A percentile compares a stretch with the other conserved stretches of the same genome.
Evolutionary conservation across 2,888 invertebrate species (phyloP).

Genomic region (Drosophila parthenogenetica): DNA sequence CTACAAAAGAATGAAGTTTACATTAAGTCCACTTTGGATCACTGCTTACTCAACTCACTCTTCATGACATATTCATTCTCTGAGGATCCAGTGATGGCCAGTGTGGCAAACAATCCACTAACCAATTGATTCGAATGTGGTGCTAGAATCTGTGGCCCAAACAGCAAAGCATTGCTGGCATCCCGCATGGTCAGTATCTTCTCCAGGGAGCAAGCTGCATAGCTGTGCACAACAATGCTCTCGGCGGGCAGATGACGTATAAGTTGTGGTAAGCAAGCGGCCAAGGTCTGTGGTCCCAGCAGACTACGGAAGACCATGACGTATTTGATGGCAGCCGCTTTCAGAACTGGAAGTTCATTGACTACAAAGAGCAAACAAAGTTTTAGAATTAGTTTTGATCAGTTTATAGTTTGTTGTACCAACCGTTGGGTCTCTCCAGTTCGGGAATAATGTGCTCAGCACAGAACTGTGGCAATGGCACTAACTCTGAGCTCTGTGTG

Average conservation of each 20-base stretch:
- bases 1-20: slow-evolving; percentile 82
- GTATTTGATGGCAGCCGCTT: slow-evolving; percentile 98
- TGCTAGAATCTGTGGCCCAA: slow-evolving; percentile 88
- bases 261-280: slow-evolving; percentile 91
- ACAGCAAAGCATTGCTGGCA: slow-evolving; percentile 86
- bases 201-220: slow-evolving; percentile 96
- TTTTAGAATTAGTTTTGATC: not conserved
- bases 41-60: slow-evolving; percentile 72
- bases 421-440: slow-evolving; percentile 90
- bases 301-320: slow-evolving; percentile 97
- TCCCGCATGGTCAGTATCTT: slow-evolving; percentile 92
- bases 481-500: slow-evolving; percentile 95
- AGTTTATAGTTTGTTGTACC: slow-evolving; percentile 38
- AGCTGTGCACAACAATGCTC: slow-evolving; percentile 96
- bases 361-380: slow-evolving; percentile 86
- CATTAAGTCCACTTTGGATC: not conserved
- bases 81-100: slow-evolving; percentile 90
- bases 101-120: slow-evolving; percentile 90
- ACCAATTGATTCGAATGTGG: slow-evolving; percentile 90
- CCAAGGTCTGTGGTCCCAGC: slow-evolving; percentile 91
- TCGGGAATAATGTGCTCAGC: slow-evolving; percentile 94
- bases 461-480: slow-evolving; percentile 95
- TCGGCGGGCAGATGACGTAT: slow-evolving; percentile 91
- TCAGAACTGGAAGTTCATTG: slow-evolving; percentile 94
- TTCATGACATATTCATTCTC: slow-evolving; percentile 99